Conservation (phyloP, 1,140 invertebrate genomes). For the Drosophila mayri region DNA sequence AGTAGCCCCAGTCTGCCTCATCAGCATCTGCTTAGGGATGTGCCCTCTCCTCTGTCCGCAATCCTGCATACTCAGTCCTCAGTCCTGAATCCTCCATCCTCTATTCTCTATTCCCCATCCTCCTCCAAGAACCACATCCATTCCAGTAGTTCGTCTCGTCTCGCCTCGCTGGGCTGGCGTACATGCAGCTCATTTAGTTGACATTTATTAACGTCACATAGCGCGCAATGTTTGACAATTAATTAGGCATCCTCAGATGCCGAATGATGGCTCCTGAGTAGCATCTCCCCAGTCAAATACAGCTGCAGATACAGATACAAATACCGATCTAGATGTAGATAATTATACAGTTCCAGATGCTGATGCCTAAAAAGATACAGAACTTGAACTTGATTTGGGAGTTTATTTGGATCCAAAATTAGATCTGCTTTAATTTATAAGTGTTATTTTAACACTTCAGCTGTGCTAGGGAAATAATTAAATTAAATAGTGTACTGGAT, state of each 20-base stretch:
- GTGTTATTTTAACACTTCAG: slow-evolving; percentile 31
- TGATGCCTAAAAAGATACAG: slow-evolving; percentile 1
- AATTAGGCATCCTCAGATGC: slow-evolving; percentile 68
- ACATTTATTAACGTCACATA: slow-evolving; percentile 82
- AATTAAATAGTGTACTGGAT: neutral
- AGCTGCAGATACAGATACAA: slow-evolving; percentile 13
- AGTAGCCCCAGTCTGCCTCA: slow-evolving; percentile 56
- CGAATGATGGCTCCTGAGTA: slow-evolving; percentile 42
- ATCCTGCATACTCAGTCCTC: neutral
- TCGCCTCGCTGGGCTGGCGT: slow-evolving; percentile 43
- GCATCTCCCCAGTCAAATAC: slow-evolving; percentile 10
- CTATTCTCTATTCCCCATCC: slow-evolving; percentile 2
- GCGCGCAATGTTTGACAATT: slow-evolving; percentile 82
- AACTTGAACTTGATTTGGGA: slow-evolving; percentile 43
- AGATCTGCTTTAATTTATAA: slow-evolving; percentile 51
- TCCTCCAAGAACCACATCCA: slow-evolving; percentile 23
- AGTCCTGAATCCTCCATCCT: slow-evolving; percentile 1
- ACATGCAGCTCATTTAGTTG: slow-evolving; percentile 83
- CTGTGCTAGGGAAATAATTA: neutral
- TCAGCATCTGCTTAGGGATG: slow-evolving; percentile 46
- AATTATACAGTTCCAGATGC: slow-evolving; percentile 3
- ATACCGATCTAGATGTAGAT: slow-evolving; percentile 8
- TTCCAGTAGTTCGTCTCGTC: slow-evolving; percentile 47
- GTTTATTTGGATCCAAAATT: slow-evolving; percentile 26
- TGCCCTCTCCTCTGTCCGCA: neutral